Evolutionary conservation across 2,113 vertebrate species (phyloP), one percentile per base, ranked within the genome.

Genomic region (Phodopus roborovskii): DNA sequence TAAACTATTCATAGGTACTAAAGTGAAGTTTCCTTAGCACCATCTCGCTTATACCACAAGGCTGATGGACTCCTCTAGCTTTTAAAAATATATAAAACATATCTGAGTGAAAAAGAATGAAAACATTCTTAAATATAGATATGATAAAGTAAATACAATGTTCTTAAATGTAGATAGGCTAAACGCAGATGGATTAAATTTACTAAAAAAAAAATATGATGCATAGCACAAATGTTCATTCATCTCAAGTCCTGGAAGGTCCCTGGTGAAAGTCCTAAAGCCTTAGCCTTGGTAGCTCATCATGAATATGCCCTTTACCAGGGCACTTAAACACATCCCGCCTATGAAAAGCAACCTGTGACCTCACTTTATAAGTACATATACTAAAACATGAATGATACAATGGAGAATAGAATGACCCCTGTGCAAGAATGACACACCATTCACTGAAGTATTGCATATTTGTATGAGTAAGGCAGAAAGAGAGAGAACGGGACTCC

Each of bases 1-100:
- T 11, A 83, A 92, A 60, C 22, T n/a, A 20, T 19, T 68, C 26
- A 0, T 33, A 48, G 70, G 10, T n/a, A 30, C 28, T 39, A 91
- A 56, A 26, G 33, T n/a, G 73, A 16, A 9, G 11, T 88, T 87
- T 30, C 16, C 20, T 95, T 45, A 53, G 6, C 20, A 68, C 68
- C 6, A 66, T 30, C 2, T 2, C 7, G 5, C 15, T 36, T 3
- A n/a, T 5, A 0, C 9, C 5, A 3, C 0, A 66, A 73, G 7
- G 7, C 13, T 9, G 58, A 88, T 30, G 3, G 11, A 77, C 19
- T 39, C 19, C 8, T 89, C 4, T 24, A n/a, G 5, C 8, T 45
- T 60, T 89, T 58, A 12, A 8, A 64, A 62, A 77, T 24, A 33
- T 33, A 11, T n/a, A 22, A 33, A 92, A 2, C 50, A 36, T 17